Evolutionary conservation across 1,140 invertebrate genomes (phyloP).

Genomic region (Brachionus asplanchnoidis): DNA sequence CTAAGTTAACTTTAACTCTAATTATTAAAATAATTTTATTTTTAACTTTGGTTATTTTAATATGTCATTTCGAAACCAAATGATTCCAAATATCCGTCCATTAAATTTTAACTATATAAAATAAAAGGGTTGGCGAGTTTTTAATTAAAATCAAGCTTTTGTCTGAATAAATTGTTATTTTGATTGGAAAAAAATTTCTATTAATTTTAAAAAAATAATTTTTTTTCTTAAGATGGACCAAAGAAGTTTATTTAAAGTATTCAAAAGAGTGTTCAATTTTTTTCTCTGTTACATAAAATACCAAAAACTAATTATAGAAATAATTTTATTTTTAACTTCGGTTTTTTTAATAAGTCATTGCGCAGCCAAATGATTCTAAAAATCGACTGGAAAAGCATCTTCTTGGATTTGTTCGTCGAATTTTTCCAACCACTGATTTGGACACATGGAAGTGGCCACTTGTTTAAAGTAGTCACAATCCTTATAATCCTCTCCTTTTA

Average conservation of each 20-base stretch:
- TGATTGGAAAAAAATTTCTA: not conserved
- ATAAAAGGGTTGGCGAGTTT: too few relatives aligned
- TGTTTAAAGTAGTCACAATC: constrained; percentile 42
- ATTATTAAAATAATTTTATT: not conserved
- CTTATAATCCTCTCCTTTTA: constrained; percentile 29
- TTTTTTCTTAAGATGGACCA: not conserved
- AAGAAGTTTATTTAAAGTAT: not conserved
- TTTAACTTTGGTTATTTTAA: constrained; percentile 17
- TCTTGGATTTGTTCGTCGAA: constrained; percentile 39
- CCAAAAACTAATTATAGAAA: not conserved
- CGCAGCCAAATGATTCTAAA: not conserved
- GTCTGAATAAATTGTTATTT: not conserved
- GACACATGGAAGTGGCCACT: constrained; percentile 11
- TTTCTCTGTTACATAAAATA: not conserved
- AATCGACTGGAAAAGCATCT: constrained; percentile 37
- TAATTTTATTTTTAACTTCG: constrained; percentile 9
- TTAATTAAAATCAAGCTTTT: too few relatives aligned
- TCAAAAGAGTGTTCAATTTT: not conserved
- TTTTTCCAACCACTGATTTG: constrained; percentile 31
- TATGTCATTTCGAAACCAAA: not conserved
- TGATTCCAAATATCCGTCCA: constrained; percentile 21
- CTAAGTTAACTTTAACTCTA: too few relatives aligned
- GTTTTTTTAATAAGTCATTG: not conserved
- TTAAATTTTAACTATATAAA: too few relatives aligned
- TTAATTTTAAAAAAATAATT: not conserved